Evolutionary conservation across 37 sponge, comb jelly and placozoan species (phyloP).

Genomic region (Aphrocallistes beatrix): DNA sequence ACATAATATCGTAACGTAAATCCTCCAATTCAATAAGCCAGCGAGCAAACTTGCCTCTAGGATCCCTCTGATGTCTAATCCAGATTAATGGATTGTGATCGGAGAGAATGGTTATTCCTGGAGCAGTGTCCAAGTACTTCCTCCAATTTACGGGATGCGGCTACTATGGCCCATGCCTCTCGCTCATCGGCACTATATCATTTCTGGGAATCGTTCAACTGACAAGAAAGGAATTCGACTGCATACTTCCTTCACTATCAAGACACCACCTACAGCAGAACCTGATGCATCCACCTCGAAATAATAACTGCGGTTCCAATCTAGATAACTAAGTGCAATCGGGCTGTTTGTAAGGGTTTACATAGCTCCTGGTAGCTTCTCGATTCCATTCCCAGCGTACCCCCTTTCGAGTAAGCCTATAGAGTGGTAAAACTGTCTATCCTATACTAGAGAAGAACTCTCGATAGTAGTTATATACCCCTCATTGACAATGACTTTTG

Average conservation of each 20-base stretch:
- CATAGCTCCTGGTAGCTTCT: not conserved
- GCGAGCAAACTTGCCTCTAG: too few relatives aligned
- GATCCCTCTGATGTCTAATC: too few relatives aligned
- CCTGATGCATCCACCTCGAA: constrained; percentile 8
- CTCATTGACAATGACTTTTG: too few relatives aligned
- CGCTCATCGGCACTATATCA: not conserved
- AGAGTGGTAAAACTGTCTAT: not conserved
- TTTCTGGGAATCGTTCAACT: not conserved
- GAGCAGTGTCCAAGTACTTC: not conserved
- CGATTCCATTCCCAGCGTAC: not conserved
- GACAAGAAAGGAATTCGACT: not conserved
- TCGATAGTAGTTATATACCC: not conserved
- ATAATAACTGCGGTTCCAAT: not conserved
- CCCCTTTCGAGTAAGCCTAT: not conserved
- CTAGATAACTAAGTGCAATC: too few relatives aligned
- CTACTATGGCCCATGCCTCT: not conserved
- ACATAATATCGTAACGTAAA: too few relatives aligned
- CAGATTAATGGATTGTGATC: too few relatives aligned
- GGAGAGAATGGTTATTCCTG: too few relatives aligned
- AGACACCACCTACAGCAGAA: not conserved
- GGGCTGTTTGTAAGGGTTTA: not conserved
- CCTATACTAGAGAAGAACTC: not conserved
- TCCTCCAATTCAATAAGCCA: too few relatives aligned
- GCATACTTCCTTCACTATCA: not conserved
- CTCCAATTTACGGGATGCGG: not conserved